Percentiles rank a stretch among this genome's conserved stretches.
phyloP scores from a whole-genome alignment of 1,140 invertebrate genomes.

The Scaptomyza montana region DNA sequence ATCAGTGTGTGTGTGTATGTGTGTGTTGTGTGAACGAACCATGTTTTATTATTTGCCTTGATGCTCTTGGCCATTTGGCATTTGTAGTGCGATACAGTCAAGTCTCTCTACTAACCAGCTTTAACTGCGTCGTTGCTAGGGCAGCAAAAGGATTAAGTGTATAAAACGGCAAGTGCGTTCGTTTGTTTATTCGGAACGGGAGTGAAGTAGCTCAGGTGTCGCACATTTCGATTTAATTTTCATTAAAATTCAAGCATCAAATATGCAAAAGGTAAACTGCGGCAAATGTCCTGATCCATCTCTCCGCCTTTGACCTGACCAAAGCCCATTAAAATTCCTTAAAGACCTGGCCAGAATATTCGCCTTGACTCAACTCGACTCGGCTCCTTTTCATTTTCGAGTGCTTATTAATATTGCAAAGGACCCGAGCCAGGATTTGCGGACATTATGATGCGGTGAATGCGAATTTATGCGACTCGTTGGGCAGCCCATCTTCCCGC shows the following conservation, averaged over 20 bases:
- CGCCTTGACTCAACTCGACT: constrained; percentile 15
- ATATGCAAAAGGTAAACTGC: constrained; percentile 80
- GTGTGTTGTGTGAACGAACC: constrained; percentile 12
- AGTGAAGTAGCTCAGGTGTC: constrained; percentile 57
- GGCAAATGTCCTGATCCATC: constrained; percentile 30
- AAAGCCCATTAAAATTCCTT: constrained; percentile 80
- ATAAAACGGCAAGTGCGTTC: constrained; percentile 52
- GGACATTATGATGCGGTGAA: constrained; percentile 80
- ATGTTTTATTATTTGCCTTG: constrained; percentile 79
- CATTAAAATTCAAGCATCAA: constrained; percentile 79
- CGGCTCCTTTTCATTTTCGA: constrained; percentile 81
- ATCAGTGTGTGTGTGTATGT: constrained; percentile 44
- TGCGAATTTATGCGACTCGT: constrained; percentile 71
- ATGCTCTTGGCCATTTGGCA: constrained; percentile 67
- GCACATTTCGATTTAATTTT: constrained; percentile 82
- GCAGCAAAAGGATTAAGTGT: constrained; percentile 66
- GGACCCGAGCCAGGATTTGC: constrained; percentile 70
- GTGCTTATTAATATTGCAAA: constrained; percentile 82
- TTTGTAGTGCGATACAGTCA: constrained; percentile 33
- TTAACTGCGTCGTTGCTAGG: constrained; percentile 9
- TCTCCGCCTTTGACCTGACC: constrained; percentile 16
- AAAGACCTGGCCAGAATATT: constrained; percentile 54
- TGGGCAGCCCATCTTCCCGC: not conserved
- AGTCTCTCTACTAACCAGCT: not conserved
- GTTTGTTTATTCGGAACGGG: not conserved